Conservation (phyloP, 2,888 invertebrate species). For the Eupithecia subumbrata region DNA sequence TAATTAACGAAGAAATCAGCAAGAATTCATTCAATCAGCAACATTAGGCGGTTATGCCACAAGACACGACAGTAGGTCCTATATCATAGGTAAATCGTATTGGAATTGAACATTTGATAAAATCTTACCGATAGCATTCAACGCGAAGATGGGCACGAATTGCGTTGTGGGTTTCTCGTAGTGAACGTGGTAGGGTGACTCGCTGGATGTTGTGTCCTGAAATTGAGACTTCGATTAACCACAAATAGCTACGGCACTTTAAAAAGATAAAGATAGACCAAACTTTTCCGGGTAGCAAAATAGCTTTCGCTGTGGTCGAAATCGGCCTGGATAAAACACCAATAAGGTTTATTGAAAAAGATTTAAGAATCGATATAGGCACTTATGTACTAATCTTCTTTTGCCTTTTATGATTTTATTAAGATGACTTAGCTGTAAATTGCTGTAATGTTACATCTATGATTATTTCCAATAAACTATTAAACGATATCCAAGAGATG, state of each 20-base stretch:
- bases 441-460: too few relatives aligned
- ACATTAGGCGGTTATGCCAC: background rate
- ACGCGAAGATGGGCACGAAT: slow-evolving; percentile 93
- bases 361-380: too few relatives aligned
- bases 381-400: too few relatives aligned
- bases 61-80: background rate
- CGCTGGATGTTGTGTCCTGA: slow-evolving; percentile 74
- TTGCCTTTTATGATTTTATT: too few relatives aligned
- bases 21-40: too few relatives aligned
- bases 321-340: too few relatives aligned
- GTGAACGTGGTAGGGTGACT: slow-evolving; percentile 70
- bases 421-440: too few relatives aligned
- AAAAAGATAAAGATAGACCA: background rate
- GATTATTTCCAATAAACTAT: too few relatives aligned
- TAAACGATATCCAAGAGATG: too few relatives aligned
- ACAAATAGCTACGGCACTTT: background rate
- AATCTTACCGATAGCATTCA: slow-evolving; percentile 90
- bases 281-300: background rate
- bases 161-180: slow-evolving; percentile 64
- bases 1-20: too few relatives aligned
- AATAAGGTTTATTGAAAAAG: too few relatives aligned
- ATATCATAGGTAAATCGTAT: background rate
- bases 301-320: too few relatives aligned
- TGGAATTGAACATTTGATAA: background rate
- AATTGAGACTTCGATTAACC: slow-evolving; percentile 21